Conservation (phyloP, 2,113 vertebrate species). For the Cyprinodon brontotheroides region DNA sequence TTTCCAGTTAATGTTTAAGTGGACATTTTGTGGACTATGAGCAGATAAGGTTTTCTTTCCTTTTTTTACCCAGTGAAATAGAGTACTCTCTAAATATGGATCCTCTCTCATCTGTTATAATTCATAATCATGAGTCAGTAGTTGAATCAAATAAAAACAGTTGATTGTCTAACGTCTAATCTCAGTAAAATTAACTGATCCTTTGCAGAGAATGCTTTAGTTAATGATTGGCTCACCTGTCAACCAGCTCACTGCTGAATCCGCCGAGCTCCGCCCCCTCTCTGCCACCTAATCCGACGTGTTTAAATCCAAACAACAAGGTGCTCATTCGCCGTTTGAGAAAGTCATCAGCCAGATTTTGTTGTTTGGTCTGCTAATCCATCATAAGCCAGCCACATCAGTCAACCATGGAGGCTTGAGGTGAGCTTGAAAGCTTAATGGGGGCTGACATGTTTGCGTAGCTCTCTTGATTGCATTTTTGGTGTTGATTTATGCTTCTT, state of each 20-base stretch:
- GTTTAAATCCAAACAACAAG: conserved; percentile 38
- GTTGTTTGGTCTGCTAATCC: conserved; percentile 49
- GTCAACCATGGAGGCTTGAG: conserved; percentile 30
- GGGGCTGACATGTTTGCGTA: conserved; percentile 17
- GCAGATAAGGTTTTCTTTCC: conserved; percentile 12
- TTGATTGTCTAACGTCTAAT: neutral
- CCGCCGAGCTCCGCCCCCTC: conserved; percentile 29
- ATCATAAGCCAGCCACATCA: conserved; percentile 21
- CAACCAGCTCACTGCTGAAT: conserved; percentile 38
- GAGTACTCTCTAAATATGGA: neutral
- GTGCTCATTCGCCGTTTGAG: conserved; percentile 28
- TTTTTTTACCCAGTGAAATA: conserved; percentile 5
- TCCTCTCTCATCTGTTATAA: neutral
- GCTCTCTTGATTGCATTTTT: conserved; percentile 8
- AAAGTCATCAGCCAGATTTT: conserved; percentile 33
- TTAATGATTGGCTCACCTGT: conserved; percentile 69
- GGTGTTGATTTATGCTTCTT: neutral
- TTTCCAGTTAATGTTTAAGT: neutral
- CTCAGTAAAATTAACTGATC: conserved; percentile 18
- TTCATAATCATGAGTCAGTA: neutral
- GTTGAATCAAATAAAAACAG: neutral
- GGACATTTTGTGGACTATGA: neutral
- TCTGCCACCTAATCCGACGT: conserved; percentile 7
- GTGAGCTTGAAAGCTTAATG: conserved; percentile 56
- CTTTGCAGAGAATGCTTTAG: neutral